phyloP scores from a whole-genome alignment of 1,140 invertebrate species.

The Diachasmimorpha longicaudata region DNA sequence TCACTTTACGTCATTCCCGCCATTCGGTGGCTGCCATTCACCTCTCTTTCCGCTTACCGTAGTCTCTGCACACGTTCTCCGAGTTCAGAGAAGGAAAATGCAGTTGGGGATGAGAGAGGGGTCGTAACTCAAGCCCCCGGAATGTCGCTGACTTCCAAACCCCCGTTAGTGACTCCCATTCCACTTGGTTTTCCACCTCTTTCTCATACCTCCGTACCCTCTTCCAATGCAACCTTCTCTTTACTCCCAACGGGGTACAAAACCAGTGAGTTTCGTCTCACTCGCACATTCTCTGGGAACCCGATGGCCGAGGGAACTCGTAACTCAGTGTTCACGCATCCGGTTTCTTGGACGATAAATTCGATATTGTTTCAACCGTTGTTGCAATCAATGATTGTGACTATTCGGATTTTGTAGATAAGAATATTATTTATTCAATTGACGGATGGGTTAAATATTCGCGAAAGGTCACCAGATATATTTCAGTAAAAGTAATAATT shows the following conservation, averaged over 20 bases:
- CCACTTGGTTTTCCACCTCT: conserved; percentile 19
- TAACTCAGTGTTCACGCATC: conserved; percentile 36
- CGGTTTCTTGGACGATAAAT: conserved; percentile 47
- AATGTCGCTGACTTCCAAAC: conserved; percentile 37
- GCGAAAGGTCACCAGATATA: no score
- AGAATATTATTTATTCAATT: neutral
- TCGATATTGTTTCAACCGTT: conserved; percentile 57
- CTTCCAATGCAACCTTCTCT: neutral
- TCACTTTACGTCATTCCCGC: conserved; percentile 47
- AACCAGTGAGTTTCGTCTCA: conserved; percentile 3
- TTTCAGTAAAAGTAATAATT: no score
- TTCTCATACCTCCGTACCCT: conserved; percentile 14
- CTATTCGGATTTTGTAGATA: neutral
- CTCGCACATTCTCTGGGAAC: conserved; percentile 5
- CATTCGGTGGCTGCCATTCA: conserved; percentile 48
- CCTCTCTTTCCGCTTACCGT: neutral
- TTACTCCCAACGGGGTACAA: neutral
- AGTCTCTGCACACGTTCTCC: neutral
- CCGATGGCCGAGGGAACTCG: conserved; percentile 17
- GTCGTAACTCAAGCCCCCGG: conserved; percentile 45
- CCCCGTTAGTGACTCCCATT: conserved; percentile 23
- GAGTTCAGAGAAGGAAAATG: neutral
- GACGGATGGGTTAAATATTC: neutral
- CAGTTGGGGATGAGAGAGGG: conserved; percentile 20
- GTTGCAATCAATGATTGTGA: conserved; percentile 38